Conservation (phyloP, 2,888 invertebrate genomes). For the Xestia xanthographa region DNA sequence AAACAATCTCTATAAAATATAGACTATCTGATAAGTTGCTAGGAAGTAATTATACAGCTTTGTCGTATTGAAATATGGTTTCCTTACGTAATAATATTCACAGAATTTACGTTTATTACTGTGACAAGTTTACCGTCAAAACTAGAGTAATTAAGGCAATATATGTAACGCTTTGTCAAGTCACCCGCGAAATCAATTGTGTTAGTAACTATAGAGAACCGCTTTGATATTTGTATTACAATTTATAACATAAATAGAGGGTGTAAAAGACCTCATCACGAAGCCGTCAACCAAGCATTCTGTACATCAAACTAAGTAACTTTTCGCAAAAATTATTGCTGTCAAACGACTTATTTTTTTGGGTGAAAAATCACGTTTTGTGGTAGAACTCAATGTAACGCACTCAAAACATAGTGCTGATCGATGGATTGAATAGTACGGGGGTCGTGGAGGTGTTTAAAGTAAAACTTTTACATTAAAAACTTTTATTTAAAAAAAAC, state of each 20-base stretch:
- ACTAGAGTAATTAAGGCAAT: conserved; percentile 27
- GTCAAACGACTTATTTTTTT: no score
- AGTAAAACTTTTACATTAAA: no score
- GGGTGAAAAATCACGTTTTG: no score
- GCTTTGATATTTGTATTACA: conserved; percentile 6
- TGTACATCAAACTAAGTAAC: no score
- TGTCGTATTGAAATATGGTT: conserved; percentile 6
- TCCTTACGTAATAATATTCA: conserved; percentile 6
- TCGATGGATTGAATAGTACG: no score
- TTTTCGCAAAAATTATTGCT: no score
- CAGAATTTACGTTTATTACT: conserved; percentile 27
- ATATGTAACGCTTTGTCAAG: conserved; percentile 15
- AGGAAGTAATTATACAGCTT: conserved; percentile 15
- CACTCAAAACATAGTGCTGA: no score
- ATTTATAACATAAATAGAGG: neutral
- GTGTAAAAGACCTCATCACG: no score
- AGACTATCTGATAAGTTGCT: conserved; percentile 18
- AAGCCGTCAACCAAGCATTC: no score
- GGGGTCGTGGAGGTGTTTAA: no score
- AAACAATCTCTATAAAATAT: neutral
- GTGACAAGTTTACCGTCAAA: conserved; percentile 22
- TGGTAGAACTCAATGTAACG: no score
- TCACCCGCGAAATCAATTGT: conserved; percentile 22
- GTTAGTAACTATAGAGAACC: conserved; percentile 7
- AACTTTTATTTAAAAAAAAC: no score